Evolutionary conservation across 1,140 invertebrate species (phyloP), one percentile per base, ranked within the genome.

Genomic region (Dufourea novaeangliae): DNA sequence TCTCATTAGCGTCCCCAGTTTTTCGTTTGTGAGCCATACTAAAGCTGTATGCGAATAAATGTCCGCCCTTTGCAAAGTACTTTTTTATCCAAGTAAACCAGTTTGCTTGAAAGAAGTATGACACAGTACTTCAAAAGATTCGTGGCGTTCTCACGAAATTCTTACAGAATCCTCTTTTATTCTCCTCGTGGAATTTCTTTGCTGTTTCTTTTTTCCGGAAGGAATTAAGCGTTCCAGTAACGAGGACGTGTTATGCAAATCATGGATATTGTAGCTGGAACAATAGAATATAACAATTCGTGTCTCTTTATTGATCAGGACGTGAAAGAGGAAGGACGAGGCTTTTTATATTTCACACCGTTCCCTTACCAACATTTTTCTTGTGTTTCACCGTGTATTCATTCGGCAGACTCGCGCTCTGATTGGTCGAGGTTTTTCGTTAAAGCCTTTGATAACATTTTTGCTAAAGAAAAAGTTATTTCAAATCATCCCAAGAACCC

Each of bases 191-290:
- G 46, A 27, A 44, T 41, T 46, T 25, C 62, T 69, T 80, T 64
- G 56, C 70, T 74, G 80, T 82, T 83, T 50, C 62, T 46, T 56
- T 46, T 56, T 44, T 22, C 22, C 11, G 25, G 20, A 27, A 46
- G 27, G 20, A 71, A 72, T 71, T 67, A 29, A 22, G 39, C 22
- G 14, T 39, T 61, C 82, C 75, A 17, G 72, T 84, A 80, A 84
- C 62, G 78, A 84, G 73, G 69, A 84, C 78, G 63, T 76, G 78
- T 84, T 84, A 84, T 84, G 82, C 82, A 84, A 83, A 84, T 84
- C 1, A 0, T n/a, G 59, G 29, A 79, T 75, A 83, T 56, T 79
- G 70, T 78, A 56, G 37, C 63, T 56, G 39, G 32, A 68, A 25
- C 39, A 14, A 34, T 50, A 41, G 27, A 67, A 56, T 2, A 20